These are phyloP conservation scores for Mesitornis unicolor DNA, from an alignment of 2,113 vertebrate species.

Conservation along the genomic window DNA sequence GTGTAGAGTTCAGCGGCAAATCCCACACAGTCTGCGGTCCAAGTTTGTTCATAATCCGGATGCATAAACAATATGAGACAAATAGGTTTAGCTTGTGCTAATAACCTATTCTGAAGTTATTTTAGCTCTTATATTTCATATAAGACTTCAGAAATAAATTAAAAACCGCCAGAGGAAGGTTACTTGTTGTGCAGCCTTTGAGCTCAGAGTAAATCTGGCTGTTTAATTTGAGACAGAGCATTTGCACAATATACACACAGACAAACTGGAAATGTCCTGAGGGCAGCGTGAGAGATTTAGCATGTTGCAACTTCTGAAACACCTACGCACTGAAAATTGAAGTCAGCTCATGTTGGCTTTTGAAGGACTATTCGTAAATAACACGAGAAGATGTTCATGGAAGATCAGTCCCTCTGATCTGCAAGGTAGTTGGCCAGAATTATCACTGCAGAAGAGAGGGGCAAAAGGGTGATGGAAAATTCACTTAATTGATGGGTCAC, in stretches of 20 bases:
- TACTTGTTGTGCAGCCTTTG: not conserved
- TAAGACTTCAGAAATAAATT: not conserved
- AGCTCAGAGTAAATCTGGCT: not conserved
- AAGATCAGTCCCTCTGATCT: not conserved
- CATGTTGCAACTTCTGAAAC: not conserved
- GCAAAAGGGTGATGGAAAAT: not conserved
- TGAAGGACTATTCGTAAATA: not conserved
- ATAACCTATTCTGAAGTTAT: not conserved
- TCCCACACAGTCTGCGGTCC: not conserved
- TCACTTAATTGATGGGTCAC: not conserved
- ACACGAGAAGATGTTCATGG: not conserved
- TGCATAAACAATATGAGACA: not conserved
- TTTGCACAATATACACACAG: not conserved
- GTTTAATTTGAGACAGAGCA: not conserved
- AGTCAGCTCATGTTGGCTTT: not conserved
- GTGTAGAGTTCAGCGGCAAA: not conserved
- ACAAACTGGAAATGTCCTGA: not conserved
- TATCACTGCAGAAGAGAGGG: not conserved
- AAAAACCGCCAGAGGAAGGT: not conserved
- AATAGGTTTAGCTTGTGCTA: not conserved
- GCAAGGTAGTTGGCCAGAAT: not conserved
- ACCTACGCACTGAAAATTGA: not conserved
- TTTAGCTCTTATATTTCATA: not conserved
- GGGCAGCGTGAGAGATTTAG: too few relatives aligned
- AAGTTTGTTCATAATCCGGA: not conserved